Base-by-base conservation (phyloP, 2,113 vertebrate species). In the Geococcyx californianus region DNA sequence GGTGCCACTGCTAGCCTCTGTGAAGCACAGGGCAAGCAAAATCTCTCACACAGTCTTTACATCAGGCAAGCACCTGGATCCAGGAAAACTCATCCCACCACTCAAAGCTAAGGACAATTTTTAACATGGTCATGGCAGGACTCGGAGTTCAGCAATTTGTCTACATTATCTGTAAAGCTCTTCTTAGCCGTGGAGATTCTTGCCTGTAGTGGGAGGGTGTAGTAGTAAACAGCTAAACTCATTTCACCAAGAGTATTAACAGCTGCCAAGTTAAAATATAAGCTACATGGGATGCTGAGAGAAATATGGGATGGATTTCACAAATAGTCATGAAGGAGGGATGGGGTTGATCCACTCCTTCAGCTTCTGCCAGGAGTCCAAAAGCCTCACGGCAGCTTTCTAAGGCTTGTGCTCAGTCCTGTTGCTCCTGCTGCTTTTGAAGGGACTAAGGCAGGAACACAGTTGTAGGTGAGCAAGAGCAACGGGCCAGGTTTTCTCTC, bases 231-330 rank as follows among this genome's bases (percentile, higher is more conserved):
- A 89, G 44, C 47, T 79, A 74, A 66, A 66, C 51, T 24, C 45
- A 33, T 72, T 95, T 93, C 55, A 95, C 40, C 26, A 31, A 42
- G 36, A 36, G 49, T 25, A 25, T 49, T 83, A 81, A 60, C 18
- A 86, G 49, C 60, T 94, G 70, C 88, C 77, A 70, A 79, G 28
- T 87, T 78, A 73, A 89, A 84, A 63, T 59, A 29, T 36, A 75
- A 77, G 45, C 42, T 77, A 38, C 36, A 69, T 3, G 38, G 24
- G 52, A 36, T 69, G 62, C 44, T 20, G 33, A 82, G 51, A 38
- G 38, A 90, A 76, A 45, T 42, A 42, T 67, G 42, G 33, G 77
- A 72, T 42, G 21, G 60, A 84, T 92, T 84, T 88, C 36, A 74
- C 26, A 73, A 34, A 51, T 26, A 73, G 58, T 51, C 31, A 67